phyloP scores from a whole-genome alignment of 2,888 invertebrate genomes.

The Corythucha ciliata region DNA sequence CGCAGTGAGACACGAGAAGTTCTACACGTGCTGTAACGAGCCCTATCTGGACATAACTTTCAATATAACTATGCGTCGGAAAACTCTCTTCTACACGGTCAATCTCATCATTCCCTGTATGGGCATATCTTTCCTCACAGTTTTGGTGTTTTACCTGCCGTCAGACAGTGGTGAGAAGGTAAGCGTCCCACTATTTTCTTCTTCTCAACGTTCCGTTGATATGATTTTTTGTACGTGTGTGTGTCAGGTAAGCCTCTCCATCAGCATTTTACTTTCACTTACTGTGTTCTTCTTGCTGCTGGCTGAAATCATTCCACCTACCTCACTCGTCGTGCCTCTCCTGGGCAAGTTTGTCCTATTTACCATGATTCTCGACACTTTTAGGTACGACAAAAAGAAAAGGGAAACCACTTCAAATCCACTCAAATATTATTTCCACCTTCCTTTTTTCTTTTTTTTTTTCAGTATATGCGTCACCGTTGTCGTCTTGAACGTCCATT shows the following conservation, averaged over 20 bases:
- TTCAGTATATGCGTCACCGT: slow-evolving; percentile 86
- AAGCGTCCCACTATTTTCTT: slow-evolving; percentile 35
- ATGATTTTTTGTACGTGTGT: not conserved
- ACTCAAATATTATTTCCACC: not conserved
- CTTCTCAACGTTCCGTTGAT: not conserved
- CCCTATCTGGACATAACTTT: slow-evolving; percentile 94
- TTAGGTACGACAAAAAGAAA: slow-evolving; percentile 56
- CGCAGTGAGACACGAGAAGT: slow-evolving; percentile 83
- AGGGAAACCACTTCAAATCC: not conserved
- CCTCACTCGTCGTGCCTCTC: slow-evolving; percentile 84
- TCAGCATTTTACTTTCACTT: slow-evolving; percentile 86
- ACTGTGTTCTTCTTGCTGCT: slow-evolving; percentile 93
- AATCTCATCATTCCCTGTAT: slow-evolving; percentile 95
- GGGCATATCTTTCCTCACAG: slow-evolving; percentile 93
- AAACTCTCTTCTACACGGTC: slow-evolving; percentile 93
- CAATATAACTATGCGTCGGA: slow-evolving; percentile 93
- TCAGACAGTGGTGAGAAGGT: slow-evolving; percentile 98
- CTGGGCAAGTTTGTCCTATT: slow-evolving; percentile 91
- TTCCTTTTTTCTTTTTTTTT: slow-evolving; percentile 34
- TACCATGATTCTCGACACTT: slow-evolving; percentile 91
- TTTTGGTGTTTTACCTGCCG: slow-evolving; percentile 93
- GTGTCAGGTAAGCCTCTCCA: slow-evolving; percentile 77
- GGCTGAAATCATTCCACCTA: slow-evolving; percentile 82
- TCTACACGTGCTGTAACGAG: slow-evolving; percentile 94
- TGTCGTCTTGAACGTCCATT: slow-evolving; percentile 93